Evolutionary conservation across 1,140 invertebrate species (phyloP).

Genomic region (Ceratina calcarata): DNA sequence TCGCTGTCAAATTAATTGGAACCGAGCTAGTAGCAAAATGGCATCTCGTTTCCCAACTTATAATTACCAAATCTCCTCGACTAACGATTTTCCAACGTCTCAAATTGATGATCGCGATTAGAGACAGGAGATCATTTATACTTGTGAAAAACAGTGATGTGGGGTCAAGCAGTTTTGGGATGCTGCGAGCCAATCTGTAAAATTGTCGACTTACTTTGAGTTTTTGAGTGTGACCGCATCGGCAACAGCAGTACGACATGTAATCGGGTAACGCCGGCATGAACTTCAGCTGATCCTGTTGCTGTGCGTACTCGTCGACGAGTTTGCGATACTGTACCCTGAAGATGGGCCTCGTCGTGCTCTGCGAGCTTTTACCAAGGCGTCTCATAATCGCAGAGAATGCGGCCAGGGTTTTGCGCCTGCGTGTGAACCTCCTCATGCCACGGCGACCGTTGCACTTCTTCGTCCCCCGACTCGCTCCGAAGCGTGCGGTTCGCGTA

Average conservation of each 20-base stretch:
- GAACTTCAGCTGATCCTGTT: conserved; percentile 76
- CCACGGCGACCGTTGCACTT: conserved; percentile 69
- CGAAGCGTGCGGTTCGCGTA: conserved; percentile 41
- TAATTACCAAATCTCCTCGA: too few relatives aligned
- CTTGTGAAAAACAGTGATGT: too few relatives aligned
- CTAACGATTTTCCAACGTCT: too few relatives aligned
- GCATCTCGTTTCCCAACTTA: background rate
- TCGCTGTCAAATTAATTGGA: conserved; percentile 1
- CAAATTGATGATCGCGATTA: too few relatives aligned
- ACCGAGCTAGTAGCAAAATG: background rate
- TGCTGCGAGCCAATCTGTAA: too few relatives aligned
- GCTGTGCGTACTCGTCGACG: conserved; percentile 80
- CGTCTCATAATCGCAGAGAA: conserved; percentile 80
- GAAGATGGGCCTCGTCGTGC: conserved; percentile 79
- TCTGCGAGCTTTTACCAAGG: conserved; percentile 78
- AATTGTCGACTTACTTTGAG: conserved; percentile 81
- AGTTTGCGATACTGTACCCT: conserved; percentile 83
- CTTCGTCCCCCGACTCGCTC: conserved; percentile 48
- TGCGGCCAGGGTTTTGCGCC: conserved; percentile 75
- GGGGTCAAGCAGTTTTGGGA: too few relatives aligned
- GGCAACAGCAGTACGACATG: conserved; percentile 84
- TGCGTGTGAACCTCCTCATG: conserved; percentile 78
- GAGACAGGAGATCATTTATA: too few relatives aligned
- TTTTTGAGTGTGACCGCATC: conserved; percentile 84
- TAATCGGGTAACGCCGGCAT: conserved; percentile 82